Base-by-base conservation (phyloP, 1,140 invertebrate genomes). In the Aporrectodea caliginosa region DNA sequence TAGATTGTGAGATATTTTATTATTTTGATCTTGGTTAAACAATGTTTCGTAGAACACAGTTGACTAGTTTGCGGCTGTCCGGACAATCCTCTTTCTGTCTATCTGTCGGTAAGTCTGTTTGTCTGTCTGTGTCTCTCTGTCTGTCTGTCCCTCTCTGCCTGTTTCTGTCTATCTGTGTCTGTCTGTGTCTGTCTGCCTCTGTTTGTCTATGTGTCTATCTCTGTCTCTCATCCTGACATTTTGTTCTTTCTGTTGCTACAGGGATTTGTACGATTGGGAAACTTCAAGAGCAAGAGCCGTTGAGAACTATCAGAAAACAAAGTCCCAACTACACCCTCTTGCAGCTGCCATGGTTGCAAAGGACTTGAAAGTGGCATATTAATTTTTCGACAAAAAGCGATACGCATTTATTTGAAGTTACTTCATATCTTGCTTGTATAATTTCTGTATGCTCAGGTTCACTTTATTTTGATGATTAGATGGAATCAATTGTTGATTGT, bases 321-420 rank as follows among this genome's bases (percentile, higher is more conserved):
- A 92, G 85, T 86, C 90, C 70, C 90, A 91, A 84, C 95, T 96
- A 94, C 96, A 96, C 93, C 91, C 92, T 83, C 92, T 95, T 0
- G 91, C 92, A 73, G 92, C 92, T 0, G 91, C 92, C 83, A 91
- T 90, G 27, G 84, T 95, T 27, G 92, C 91, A 72, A 94, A 94
- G 88, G 94, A 95, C 86, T 90, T 96, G 81, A 90, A 93, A 86
- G 86, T 93, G 1, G 68, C 43, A 30, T n/a, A 79, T 58, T 58
- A 58, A 58, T 58, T 58, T 22, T 58, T n/a, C n/a, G n/a, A n/a
- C n/a, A n/a, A n/a, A n/a, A n/a, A n/a, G n/a, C n/a, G n/a, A n/a
- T n/a, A n/a, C n/a, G n/a, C n/a, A n/a, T n/a, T n/a, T n/a, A n/a
- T n/a, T n/a, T n/a, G n/a, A n/a, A n/a, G n/a, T n/a, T n/a, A n/a